Evolutionary conservation across 2,113 vertebrate species (phyloP).

Genomic region (Chaetura pelagica): DNA sequence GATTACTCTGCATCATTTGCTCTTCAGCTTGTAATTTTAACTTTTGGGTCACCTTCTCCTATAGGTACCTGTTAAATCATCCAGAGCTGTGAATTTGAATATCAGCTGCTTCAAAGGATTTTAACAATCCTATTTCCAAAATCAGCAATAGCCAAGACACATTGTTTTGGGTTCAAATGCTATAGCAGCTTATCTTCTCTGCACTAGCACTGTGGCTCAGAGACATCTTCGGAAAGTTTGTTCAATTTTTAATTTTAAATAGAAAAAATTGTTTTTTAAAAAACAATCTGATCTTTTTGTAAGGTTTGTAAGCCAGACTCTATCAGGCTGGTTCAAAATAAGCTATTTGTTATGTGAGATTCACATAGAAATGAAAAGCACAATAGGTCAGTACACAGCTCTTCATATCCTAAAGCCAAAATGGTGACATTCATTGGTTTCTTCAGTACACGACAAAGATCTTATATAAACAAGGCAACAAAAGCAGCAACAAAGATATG

Average conservation of each 20-base stretch:
- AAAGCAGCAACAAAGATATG: background rate
- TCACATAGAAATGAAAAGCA: background rate
- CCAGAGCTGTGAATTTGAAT: background rate
- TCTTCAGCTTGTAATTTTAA: background rate
- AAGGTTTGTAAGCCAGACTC: background rate
- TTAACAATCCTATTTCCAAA: background rate
- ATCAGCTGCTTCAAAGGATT: background rate
- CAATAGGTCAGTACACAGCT: background rate
- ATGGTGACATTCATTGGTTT: background rate
- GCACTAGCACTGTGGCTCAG: background rate
- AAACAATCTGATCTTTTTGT: background rate
- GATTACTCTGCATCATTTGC: background rate
- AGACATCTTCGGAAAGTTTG: background rate
- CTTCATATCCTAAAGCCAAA: background rate
- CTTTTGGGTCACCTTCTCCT: background rate
- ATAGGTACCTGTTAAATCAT: background rate
- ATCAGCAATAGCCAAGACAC: background rate
- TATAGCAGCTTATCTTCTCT: background rate
- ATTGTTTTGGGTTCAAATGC: background rate
- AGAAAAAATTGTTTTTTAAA: background rate
- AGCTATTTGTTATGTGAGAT: background rate
- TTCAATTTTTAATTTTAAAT: background rate
- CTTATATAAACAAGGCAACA: background rate
- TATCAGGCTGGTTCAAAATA: background rate
- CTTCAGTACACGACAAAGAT: background rate